These are phyloP conservation scores for Bathynomus jamesi DNA, from an alignment of 1,140 invertebrate genomes.

Conservation along the genomic window DNA sequence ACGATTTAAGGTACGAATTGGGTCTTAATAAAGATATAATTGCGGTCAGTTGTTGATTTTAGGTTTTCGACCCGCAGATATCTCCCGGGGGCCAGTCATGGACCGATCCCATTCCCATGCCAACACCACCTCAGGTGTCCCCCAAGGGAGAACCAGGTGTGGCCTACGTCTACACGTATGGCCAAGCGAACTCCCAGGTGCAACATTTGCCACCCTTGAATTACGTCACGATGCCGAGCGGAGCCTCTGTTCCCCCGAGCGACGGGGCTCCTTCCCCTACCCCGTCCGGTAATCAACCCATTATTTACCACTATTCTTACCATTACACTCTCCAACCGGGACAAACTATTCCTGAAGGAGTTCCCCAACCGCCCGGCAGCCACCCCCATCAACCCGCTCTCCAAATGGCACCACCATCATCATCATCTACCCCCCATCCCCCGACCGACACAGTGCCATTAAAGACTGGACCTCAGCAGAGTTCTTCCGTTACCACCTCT, in stretches of 20 bases:
- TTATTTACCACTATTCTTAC: conserved; percentile 37
- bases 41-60: background rate
- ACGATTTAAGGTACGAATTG: too few relatives aligned
- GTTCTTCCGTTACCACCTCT: conserved; percentile 5
- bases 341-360: conserved; percentile 30
- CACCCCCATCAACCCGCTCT: conserved; percentile 19
- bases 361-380: conserved; percentile 23
- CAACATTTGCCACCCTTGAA: conserved; percentile 34
- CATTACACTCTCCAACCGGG: conserved; percentile 37
- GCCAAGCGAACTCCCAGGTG: conserved; percentile 18
- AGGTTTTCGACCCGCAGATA: conserved; percentile 19
- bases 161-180: conserved; percentile 35
- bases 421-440: background rate
- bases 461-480: background rate
- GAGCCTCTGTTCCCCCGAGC: conserved; percentile 19
- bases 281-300: conserved; percentile 24
- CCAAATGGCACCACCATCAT: conserved; percentile 23
- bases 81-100: conserved; percentile 33
- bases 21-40: background rate
- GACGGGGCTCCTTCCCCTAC: conserved; percentile 34
- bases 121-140: conserved; percentile 35
- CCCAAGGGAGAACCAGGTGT: conserved; percentile 34
- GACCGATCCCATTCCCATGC: conserved; percentile 33
- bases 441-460: conserved; percentile 9
- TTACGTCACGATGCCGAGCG: conserved; percentile 26